Base-by-base conservation (phyloP, 2,113 vertebrate species). In the Oophaga pumilio region DNA sequence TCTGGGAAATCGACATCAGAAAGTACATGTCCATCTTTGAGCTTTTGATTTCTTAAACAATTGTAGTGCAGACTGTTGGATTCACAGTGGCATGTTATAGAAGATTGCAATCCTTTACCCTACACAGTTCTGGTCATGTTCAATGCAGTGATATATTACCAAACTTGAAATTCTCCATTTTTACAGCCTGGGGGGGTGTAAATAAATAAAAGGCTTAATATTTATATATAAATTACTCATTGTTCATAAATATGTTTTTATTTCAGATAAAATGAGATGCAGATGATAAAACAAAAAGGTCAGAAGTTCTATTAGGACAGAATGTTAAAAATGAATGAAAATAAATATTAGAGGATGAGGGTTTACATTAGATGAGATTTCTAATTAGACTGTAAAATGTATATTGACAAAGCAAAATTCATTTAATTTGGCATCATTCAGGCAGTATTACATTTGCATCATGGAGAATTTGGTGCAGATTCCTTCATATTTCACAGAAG, bases 41-140 rank as follows among this genome's bases (percentile, higher is more conserved):
- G 68, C 56, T 33, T 22, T 85, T 85, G 69, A 85, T 53, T 26
- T 50, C n/a, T 14, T 64, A 49, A 82, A 52, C 82, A 71, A 57
- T 57, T 84, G 66, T 71, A 71, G 66, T 84, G 73, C 74, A 78
- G 84, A 85, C 28, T 77, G 56, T 57, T 56, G 74, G 76, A 53
- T 86, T 79, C 85, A 86, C 85, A 86, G 74, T 68, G 74, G 76
- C 76, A 78, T 86, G 60, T 76, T 85, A 33, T 56, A 85, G 73
- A 60, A 76, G 57, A 77, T 56, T 64, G 33, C 53, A 77, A 85
- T 43, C 22, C 69, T 76, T 85, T 74, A 28, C 71, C 66, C 33
- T n/a, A 24, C 49, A 33, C 14, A 52, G 14, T 84, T 71, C 13
- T 18, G 71, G 56, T 49, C 66, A 17, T 24, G 52, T 57, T 57